phyloP scores from a whole-genome alignment of 2,113 vertebrate genomes.

The Antennarius striatus region DNA sequence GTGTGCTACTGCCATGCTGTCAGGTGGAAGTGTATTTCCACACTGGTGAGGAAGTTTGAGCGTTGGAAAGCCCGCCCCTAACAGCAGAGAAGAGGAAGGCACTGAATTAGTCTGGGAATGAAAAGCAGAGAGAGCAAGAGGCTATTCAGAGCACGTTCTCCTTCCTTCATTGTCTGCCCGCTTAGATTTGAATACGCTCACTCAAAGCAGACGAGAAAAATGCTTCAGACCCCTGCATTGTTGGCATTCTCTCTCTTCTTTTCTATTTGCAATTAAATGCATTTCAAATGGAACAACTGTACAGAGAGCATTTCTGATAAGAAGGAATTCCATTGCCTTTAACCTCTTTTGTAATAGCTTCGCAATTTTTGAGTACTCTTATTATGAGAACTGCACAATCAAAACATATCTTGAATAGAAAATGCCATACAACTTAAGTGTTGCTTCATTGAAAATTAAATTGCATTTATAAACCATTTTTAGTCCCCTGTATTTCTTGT shows the following conservation, averaged over 20 bases:
- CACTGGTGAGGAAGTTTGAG: slow-evolving; percentile 59
- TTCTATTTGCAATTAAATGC: slow-evolving; percentile 87
- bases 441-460: slow-evolving; percentile 82
- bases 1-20: slow-evolving; percentile 39
- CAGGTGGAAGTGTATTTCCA: slow-evolving; percentile 62
- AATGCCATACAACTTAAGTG: slow-evolving; percentile 77
- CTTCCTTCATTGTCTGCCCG: slow-evolving; percentile 77
- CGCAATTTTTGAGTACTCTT: slow-evolving; percentile 76
- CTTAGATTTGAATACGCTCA: slow-evolving; percentile 79
- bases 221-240: slow-evolving; percentile 76
- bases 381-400: slow-evolving; percentile 77
- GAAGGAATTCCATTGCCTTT: slow-evolving; percentile 78
- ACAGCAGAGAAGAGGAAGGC: slow-evolving; percentile 57
- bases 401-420: slow-evolving; percentile 76
- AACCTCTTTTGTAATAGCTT: slow-evolving; percentile 79
- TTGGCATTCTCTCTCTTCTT: slow-evolving; percentile 78
- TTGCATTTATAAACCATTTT: slow-evolving; percentile 79
- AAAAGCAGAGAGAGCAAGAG: slow-evolving; percentile 64
- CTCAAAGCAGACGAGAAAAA: slow-evolving; percentile 78
- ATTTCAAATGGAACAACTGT: slow-evolving; percentile 85
- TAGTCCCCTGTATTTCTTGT: slow-evolving; percentile 52
- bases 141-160: slow-evolving; percentile 81
- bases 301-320: slow-evolving; percentile 82
- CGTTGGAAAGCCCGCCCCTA: slow-evolving; percentile 62
- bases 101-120: slow-evolving; percentile 73